Evolutionary conservation across 2,113 vertebrate genomes (phyloP).

Genomic region (Eclectus roratus): DNA sequence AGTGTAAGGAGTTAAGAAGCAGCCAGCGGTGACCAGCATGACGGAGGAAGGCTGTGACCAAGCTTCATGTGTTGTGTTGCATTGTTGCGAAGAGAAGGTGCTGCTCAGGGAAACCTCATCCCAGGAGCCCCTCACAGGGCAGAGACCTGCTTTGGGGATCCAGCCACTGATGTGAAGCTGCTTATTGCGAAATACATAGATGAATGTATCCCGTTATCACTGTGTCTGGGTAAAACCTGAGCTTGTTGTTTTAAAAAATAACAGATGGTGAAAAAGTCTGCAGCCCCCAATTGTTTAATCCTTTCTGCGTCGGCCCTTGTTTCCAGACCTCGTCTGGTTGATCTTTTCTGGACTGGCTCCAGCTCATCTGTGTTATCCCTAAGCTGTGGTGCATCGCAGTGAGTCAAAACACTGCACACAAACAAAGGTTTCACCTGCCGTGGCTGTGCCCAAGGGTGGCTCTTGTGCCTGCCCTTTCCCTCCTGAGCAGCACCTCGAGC

Average conservation of each 20-base stretch:
- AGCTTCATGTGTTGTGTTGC: background rate
- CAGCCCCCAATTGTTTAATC: slow-evolving; percentile 38
- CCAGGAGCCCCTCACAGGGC: background rate
- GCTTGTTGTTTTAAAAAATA: background rate
- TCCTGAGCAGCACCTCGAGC: background rate
- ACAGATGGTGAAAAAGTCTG: slow-evolving; percentile 40
- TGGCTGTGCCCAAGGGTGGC: background rate
- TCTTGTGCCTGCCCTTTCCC: background rate
- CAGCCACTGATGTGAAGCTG: background rate
- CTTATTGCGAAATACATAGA: background rate
- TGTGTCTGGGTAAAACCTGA: slow-evolving; percentile 54
- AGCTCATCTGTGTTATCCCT: background rate
- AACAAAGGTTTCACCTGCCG: background rate
- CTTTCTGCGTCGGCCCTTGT: background rate
- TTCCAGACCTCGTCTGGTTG: slow-evolving; percentile 29
- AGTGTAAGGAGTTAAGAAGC: background rate
- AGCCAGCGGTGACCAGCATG: background rate
- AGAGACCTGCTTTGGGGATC: background rate
- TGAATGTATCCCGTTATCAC: slow-evolving; percentile 7
- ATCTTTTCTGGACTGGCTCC: slow-evolving; percentile 10
- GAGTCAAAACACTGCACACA: accelerated
- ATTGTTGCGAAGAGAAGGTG: background rate
- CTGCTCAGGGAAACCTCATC: background rate
- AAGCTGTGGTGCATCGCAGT: background rate
- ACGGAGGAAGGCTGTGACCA: accelerated